Conservation (phyloP, 2,113 vertebrate genomes). For the Sinocyclocheilus grahami region DNA sequence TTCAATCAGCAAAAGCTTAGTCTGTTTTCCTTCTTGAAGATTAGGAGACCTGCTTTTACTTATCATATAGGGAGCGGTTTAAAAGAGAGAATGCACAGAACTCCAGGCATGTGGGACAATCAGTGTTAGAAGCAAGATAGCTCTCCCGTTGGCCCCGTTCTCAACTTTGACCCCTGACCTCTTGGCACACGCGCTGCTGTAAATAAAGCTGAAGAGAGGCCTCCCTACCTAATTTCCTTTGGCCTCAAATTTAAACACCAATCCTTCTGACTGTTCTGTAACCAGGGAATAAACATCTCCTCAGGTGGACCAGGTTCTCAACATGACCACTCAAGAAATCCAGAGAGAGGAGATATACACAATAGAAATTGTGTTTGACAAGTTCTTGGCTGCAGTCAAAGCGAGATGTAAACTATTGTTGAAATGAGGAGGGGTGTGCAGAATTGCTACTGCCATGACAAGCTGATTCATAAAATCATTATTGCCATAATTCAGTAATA, state of each 20-base stretch:
- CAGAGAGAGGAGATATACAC: constrained; percentile 38
- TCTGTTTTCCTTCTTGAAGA: neutral
- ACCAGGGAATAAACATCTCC: constrained; percentile 47
- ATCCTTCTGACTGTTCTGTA: constrained; percentile 27
- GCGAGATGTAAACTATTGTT: neutral
- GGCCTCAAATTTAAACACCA: constrained; percentile 46
- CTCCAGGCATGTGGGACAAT: constrained; percentile 52
- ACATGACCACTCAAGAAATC: constrained; percentile 8
- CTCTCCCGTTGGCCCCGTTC: constrained; percentile 40
- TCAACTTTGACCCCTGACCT: constrained; percentile 56
- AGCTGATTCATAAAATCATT: constrained; percentile 11
- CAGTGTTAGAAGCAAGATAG: constrained; percentile 25
- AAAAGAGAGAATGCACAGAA: constrained; percentile 41
- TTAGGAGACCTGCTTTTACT: constrained; percentile 13
- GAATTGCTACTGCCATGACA: neutral
- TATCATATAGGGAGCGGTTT: neutral
- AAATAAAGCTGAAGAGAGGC: constrained; percentile 52
- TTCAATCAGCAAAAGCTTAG: neutral
- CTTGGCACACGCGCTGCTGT: constrained; percentile 46
- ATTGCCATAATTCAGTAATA: neutral
- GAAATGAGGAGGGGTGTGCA: neutral
- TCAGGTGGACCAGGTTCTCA: constrained; percentile 30
- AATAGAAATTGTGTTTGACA: constrained; percentile 54
- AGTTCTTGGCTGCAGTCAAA: neutral
- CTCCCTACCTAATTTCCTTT: constrained; percentile 34